Evolutionary conservation across 2,888 invertebrate genomes (phyloP), one percentile per base, ranked within the genome.

Genomic region (Cryptus armator): DNA sequence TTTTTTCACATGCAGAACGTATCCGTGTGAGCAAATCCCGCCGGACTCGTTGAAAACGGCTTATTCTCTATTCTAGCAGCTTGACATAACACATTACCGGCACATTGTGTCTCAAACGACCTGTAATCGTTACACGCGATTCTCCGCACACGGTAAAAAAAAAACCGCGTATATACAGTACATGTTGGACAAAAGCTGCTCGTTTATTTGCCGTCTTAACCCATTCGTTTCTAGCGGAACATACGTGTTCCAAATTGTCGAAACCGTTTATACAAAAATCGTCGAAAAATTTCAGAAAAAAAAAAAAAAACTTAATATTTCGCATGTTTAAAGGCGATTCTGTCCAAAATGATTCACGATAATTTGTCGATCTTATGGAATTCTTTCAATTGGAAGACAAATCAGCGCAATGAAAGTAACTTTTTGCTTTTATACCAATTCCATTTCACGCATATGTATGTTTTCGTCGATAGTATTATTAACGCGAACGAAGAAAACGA

Each of bases 41-140:
- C 76, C 76, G 67, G 79, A 85, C 85, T 82, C 82, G 82, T 82
- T 79, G 85, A 82, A 80, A 82, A 82, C 76, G 82, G 68, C 82
- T 85, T 85, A 82, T 82, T 44, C 81, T 64, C 68, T 78, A 67
- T 81, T 51, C 62, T 68, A 75, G 51, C 68, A 68, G 59, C 53
- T 78, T 74, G 81, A 56, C 72, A 68, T 71, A 80, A 82, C 75
- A 66, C 71, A 85, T 82, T 75, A 79, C 79, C 82, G 44, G 51
- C 66, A 71, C 71, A 82, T 82, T 82, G 82, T 80, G 67, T 79
- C 82, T 70, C 75, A 79, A 85, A 85, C 79, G 82, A 85, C 82
- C 75, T 76, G 76, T 71, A 81, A 82, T 74, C 77, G 75, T 83
- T 80, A 74, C 77, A 66, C 78, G 80, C 74, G 83, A 83, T 81